phyloP scores from a whole-genome alignment of 2,888 invertebrate genomes.

The Hirtodrosophila cameraria region DNA sequence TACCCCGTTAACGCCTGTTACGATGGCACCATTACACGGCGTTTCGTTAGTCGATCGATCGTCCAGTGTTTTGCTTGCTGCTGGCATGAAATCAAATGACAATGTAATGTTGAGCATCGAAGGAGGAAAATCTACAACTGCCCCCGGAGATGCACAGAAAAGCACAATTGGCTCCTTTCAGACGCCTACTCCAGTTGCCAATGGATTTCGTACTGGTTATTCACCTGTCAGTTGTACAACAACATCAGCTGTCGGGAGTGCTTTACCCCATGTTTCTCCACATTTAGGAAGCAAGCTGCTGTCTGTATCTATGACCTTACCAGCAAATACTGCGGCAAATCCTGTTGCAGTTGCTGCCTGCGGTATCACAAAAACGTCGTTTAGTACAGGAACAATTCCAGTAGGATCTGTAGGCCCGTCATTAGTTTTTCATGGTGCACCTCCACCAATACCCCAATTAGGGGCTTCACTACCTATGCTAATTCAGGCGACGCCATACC shows the following conservation, averaged over 20 bases:
- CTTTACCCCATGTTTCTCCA: conserved; percentile 50
- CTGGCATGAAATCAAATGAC: conserved; percentile 46
- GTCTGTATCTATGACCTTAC: conserved; percentile 31
- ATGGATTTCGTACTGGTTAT: conserved; percentile 60
- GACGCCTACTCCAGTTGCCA: conserved; percentile 34
- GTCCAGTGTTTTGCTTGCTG: conserved; percentile 31
- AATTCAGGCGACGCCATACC: conserved; percentile 82
- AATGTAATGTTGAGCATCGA: conserved; percentile 13
- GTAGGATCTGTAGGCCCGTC: conserved; percentile 42
- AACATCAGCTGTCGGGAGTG: conserved; percentile 31
- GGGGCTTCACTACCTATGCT: conserved; percentile 78
- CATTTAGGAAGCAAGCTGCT: conserved; percentile 45
- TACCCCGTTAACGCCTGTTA: conserved; percentile 26
- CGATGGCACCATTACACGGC: conserved; percentile 33
- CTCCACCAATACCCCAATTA: conserved; percentile 65
- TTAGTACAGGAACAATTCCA: conserved; percentile 46
- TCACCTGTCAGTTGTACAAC: conserved; percentile 35
- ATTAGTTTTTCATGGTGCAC: conserved; percentile 57
- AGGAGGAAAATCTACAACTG: not conserved
- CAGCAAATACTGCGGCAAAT: conserved; percentile 42
- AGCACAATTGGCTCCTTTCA: conserved; percentile 16
- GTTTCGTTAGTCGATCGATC: conserved; percentile 49
- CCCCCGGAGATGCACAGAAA: conserved; percentile 43
- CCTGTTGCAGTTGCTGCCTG: conserved; percentile 39
- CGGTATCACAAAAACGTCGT: conserved; percentile 46